These are phyloP conservation scores for Erithacus rubecula DNA, from an alignment of 2,797 vertebrate species.

Conservation along the genomic window DNA sequence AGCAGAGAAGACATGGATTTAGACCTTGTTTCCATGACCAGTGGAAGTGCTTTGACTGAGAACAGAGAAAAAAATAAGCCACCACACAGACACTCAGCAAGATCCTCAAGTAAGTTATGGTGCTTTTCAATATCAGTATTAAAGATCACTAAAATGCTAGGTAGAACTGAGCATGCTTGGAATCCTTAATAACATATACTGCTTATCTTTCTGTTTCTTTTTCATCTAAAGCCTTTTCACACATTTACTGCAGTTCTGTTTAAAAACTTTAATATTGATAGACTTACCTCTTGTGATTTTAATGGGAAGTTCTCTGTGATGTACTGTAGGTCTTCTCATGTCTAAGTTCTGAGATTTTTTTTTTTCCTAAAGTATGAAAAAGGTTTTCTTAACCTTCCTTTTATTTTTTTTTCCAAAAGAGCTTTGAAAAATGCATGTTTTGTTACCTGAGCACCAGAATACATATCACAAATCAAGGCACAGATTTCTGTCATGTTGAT, in stretches of 20 bases:
- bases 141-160: constrained; percentile 56
- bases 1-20: constrained; percentile 82
- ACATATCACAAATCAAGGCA: background rate
- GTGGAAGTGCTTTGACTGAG: constrained; percentile 77
- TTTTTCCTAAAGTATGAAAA: background rate
- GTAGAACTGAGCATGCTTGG: background rate
- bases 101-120: constrained; percentile 83
- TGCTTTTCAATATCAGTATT: constrained; percentile 69
- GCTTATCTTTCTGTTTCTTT: constrained; percentile 4
- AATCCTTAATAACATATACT: background rate
- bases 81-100: constrained; percentile 74
- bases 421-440: background rate
- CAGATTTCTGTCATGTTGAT: background rate
- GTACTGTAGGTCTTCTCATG: background rate
- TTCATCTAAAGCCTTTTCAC: background rate
- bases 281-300: constrained; percentile 48
- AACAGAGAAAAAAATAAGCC: constrained; percentile 76
- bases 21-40: constrained; percentile 75
- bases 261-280: constrained; percentile 5
- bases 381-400: background rate
- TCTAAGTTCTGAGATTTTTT: background rate
- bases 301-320: background rate
- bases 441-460: background rate
- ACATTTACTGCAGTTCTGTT: background rate
- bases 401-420: background rate